A percentile compares a stretch with the other conserved stretches of the same genome.
Evolutionary conservation across 2,888 invertebrate species (phyloP).

Genomic region (Drosophila leonis): DNA sequence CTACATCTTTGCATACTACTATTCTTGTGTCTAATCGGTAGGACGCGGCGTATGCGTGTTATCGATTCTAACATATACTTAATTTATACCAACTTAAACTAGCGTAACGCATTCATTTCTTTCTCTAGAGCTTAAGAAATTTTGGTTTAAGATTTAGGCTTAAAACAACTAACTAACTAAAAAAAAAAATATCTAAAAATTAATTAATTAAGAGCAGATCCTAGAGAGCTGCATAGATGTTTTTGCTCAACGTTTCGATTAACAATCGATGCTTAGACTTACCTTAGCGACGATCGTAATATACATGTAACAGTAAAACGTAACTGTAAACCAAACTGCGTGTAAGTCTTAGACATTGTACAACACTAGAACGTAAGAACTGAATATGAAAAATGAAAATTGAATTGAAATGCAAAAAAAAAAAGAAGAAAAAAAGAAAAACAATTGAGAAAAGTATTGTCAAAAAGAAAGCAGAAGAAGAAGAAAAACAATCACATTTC

Average conservation of each 20-base stretch:
- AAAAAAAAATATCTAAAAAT: not conserved
- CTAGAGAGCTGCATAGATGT: conserved; percentile 68
- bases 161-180: conserved; percentile 9
- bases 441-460: conserved; percentile 16
- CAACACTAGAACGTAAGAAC: conserved; percentile 49
- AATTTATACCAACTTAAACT: conserved; percentile 39
- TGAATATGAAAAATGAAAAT: conserved; percentile 19
- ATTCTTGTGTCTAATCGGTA: conserved; percentile 55
- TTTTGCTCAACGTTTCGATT: conserved; percentile 41
- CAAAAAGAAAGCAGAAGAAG: conserved; percentile 3
- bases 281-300: conserved; percentile 54
- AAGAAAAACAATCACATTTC: conserved; percentile 24
- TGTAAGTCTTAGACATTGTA: conserved; percentile 62
- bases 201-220: conserved; percentile 56
- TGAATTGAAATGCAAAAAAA: not conserved
- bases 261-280: conserved; percentile 49
- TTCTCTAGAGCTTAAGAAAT: conserved; percentile 60
- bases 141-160: conserved; percentile 61
- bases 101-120: conserved; percentile 62
- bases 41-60: conserved; percentile 60
- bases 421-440: not conserved
- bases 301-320: conserved; percentile 35
- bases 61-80: conserved; percentile 24
- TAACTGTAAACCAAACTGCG: conserved; percentile 38
- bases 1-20: conserved; percentile 3